These are phyloP conservation scores for Tenualosa thibaudeaui DNA, from an alignment of 2,797 vertebrate genomes.

Conservation along the genomic window DNA sequence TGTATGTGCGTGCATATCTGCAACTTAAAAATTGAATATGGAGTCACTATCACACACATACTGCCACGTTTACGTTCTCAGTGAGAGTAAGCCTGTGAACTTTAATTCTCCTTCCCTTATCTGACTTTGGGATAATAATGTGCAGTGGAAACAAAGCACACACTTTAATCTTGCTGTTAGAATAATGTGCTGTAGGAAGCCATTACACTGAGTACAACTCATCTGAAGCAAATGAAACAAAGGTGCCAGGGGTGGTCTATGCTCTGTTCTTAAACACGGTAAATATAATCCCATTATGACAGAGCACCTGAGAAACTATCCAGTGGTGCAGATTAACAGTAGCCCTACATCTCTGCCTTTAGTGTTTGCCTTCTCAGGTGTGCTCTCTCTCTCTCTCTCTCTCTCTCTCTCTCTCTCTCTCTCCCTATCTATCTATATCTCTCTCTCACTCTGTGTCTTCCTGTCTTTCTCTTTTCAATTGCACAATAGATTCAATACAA, in stretches of 20 bases:
- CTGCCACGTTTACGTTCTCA: neutral
- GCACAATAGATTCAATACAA: too few species aligned
- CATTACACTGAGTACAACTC: neutral
- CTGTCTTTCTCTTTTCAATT: neutral
- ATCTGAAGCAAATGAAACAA: neutral
- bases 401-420: neutral
- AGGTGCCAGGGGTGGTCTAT: neutral
- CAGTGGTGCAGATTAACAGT: neutral
- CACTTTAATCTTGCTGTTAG: neutral
- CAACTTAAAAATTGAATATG: neutral
- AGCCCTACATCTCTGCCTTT: neutral
- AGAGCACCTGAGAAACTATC: neutral
- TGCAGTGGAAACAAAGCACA: neutral
- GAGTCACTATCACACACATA: neutral
- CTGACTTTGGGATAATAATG: neutral
- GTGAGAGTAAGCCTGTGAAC: neutral
- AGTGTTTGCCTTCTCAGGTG: neutral
- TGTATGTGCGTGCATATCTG: too few species aligned
- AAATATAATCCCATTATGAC: neutral
- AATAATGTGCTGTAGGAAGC: neutral
- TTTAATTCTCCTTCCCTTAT: neutral
- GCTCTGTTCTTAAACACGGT: neutral
- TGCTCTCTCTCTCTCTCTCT: neutral
- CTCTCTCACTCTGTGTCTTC: neutral
- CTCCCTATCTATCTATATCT: neutral